phyloP scores from a whole-genome alignment of 2,888 invertebrate genomes.

The Cepaea hortensis region DNA sequence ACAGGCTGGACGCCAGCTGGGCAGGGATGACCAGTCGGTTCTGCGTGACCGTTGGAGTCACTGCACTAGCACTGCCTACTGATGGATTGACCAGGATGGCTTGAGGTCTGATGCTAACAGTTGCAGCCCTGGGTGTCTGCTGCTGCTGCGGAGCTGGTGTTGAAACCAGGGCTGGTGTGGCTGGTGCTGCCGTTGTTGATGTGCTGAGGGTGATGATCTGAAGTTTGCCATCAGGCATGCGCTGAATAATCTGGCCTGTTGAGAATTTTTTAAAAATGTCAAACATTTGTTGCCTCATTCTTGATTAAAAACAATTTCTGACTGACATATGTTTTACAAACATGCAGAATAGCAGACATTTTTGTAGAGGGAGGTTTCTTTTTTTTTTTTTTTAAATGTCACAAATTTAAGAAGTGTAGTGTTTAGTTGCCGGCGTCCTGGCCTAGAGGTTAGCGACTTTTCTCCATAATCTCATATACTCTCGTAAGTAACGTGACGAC shows the following conservation, averaged over 20 bases:
- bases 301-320: too few relatives aligned
- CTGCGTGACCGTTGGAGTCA: conserved; percentile 46
- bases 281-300: too few relatives aligned
- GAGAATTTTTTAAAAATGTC: not conserved
- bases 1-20: conserved; percentile 42
- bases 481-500: too few relatives aligned
- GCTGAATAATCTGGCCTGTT: conserved; percentile 87
- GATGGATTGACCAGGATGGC: conserved; percentile 53
- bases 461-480: too few relatives aligned
- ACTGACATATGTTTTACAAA: too few relatives aligned
- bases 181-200: conserved; percentile 58
- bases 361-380: too few relatives aligned
- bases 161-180: conserved; percentile 43
- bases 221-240: conserved; percentile 94
- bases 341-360: too few relatives aligned
- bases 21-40: conserved; percentile 58
- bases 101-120: conserved; percentile 54
- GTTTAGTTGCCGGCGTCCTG: too few relatives aligned
- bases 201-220: conserved; percentile 83
- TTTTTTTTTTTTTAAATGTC: too few relatives aligned
- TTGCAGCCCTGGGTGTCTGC: conserved; percentile 36
- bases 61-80: conserved; percentile 51
- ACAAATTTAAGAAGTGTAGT: too few relatives aligned
- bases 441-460: too few relatives aligned
- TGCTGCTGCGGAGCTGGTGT: conserved; percentile 31